Evolutionary conservation across 2,113 vertebrate genomes (phyloP), one percentile per base, ranked within the genome.

Genomic region (Nestor notabilis): DNA sequence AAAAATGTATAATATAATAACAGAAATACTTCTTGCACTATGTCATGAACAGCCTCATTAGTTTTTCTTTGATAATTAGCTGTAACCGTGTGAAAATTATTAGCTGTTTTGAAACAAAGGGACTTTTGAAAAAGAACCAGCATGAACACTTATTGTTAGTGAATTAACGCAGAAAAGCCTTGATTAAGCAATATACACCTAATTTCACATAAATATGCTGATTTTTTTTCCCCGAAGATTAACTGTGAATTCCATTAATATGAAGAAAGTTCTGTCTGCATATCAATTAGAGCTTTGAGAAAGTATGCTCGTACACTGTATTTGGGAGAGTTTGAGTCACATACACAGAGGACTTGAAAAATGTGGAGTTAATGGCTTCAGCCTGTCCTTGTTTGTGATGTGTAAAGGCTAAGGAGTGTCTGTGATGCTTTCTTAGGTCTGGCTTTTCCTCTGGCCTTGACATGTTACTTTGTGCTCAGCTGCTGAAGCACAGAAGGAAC

Each of bases 181-280:
- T 94, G 97, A 98, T 98, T 97, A 97, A 97, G 96, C 94, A 98
- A 94, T 94, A 96, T 94, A 97, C 71, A 98, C 91, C 90, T 87
- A 97, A 98, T 97, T 98, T 98, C 94, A 97, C 93, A 97, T 94
- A 94, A 96, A 98, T 98, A 96, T 95, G 83, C 89, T 97, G 96
- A 96, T 75, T 83, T 96, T 90, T 81, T 87, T 84, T 47, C 95
- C 97, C 98, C 65, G 49, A 98, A 98, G 97, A 98, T 95, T 93
- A 97, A 92, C 84, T 97, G 83, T 44, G 85, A 95, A 95, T 78
- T 90, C 81, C 71, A 96, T 96, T 97, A 97, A 93, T 95, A 92
- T 49, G 78, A 92, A 87, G 56, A 95, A 95, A 90, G 29, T 92
- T 97, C 85, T 75, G 53, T 85, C 55, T 94, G 87, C 97, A 95